A percentile compares a stretch with the other conserved stretches of the same genome.
Evolutionary conservation across 2,888 invertebrate species (phyloP).

Genomic region (Xestia c-nigrum): DNA sequence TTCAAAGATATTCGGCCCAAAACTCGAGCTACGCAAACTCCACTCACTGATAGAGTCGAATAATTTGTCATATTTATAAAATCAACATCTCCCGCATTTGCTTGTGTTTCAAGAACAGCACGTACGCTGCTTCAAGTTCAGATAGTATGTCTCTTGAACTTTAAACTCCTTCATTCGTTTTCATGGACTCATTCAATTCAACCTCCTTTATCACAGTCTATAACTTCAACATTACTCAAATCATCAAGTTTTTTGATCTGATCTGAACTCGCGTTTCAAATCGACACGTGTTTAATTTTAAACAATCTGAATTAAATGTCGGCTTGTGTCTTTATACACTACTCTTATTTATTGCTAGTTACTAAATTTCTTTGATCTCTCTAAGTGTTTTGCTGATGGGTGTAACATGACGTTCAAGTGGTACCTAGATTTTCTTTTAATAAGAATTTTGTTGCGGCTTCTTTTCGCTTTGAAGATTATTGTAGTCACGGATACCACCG

Average conservation of each 20-base stretch:
- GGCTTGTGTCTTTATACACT: slow-evolving; percentile 62
- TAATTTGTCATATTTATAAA: too few species aligned
- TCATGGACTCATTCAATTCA: background rate
- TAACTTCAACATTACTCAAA: slow-evolving; percentile 41
- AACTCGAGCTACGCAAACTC: too few species aligned
- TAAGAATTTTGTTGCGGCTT: slow-evolving; percentile 7
- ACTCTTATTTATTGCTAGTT: slow-evolving; percentile 63
- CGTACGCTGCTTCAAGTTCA: background rate
- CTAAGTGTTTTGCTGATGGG: slow-evolving; percentile 51
- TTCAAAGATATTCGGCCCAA: too few species aligned
- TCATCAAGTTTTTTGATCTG: slow-evolving; percentile 61
- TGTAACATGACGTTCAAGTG: slow-evolving; percentile 34
- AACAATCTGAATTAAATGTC: slow-evolving; percentile 64
- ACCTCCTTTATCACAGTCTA: slow-evolving; percentile 15
- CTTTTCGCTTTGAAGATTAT: slow-evolving; percentile 47
- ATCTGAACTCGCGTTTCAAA: slow-evolving; percentile 38
- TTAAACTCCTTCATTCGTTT: background rate
- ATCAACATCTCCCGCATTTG: background rate
- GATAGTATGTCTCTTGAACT: background rate
- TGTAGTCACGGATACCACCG: background rate
- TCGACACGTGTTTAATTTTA: slow-evolving; percentile 60
- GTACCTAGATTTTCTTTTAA: slow-evolving; percentile 29
- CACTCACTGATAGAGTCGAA: too few species aligned
- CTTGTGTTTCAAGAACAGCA: background rate
- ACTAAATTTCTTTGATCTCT: slow-evolving; percentile 63